Conservation (phyloP, 1,140 invertebrate species). For the Pissodes strobi region DNA sequence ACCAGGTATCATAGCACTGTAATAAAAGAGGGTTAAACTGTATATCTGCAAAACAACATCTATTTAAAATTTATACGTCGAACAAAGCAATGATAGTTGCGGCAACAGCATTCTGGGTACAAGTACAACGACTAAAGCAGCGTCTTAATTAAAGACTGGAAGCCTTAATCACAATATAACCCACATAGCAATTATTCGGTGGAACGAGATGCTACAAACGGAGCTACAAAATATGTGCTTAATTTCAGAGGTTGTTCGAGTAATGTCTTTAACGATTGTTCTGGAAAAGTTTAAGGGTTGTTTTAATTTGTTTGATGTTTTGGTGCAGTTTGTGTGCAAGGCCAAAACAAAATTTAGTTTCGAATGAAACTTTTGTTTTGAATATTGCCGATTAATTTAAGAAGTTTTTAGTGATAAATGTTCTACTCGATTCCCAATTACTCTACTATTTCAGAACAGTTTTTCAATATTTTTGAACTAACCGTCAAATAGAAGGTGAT, state of each 20-base stretch:
- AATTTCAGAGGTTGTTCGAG: conserved; percentile 24
- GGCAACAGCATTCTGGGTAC: conserved; percentile 23
- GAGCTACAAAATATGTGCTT: conserved; percentile 34
- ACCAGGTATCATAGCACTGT: too few relatives aligned
- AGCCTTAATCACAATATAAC: conserved; percentile 37
- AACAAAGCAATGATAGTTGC: conserved; percentile 33
- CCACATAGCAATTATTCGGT: conserved; percentile 28
- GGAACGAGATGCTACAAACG: conserved; percentile 28
- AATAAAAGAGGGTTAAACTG: too few relatives aligned
- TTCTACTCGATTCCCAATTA: too few relatives aligned
- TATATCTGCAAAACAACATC: too few relatives aligned
- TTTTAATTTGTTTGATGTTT: conserved; percentile 28
- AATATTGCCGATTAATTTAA: too few relatives aligned
- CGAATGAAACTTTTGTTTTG: too few relatives aligned
- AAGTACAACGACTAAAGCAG: conserved; percentile 21
- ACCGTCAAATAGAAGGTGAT: too few relatives aligned
- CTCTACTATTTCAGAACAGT: too few relatives aligned
- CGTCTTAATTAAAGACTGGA: conserved; percentile 36
- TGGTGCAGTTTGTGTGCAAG: too few relatives aligned
- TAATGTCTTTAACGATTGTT: conserved; percentile 30
- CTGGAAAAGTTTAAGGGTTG: conserved; percentile 14
- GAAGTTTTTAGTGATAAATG: too few relatives aligned
- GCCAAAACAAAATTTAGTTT: too few relatives aligned
- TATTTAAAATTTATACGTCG: conserved; percentile 21
- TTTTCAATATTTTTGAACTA: too few relatives aligned